Conservation (phyloP, 2,113 vertebrate species). For the Zosterops borbonicus region DNA sequence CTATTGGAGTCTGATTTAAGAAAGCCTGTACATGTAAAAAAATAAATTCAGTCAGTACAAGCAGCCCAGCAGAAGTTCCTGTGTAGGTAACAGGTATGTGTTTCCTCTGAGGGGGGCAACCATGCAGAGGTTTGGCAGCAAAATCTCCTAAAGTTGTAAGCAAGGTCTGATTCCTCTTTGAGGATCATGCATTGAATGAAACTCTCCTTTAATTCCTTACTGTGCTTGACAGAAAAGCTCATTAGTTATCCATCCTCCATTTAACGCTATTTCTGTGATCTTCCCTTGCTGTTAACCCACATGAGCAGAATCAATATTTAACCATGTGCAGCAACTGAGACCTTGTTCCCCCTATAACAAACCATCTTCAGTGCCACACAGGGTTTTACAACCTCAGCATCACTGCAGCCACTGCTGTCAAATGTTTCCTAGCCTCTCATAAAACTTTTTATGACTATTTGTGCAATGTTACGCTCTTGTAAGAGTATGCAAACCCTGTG, state of each 20-base stretch:
- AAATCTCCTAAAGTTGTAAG: neutral
- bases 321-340: neutral
- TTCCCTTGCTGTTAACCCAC: neutral
- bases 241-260: neutral
- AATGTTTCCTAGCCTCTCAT: neutral
- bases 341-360: neutral
- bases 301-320: accelerated
- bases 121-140: neutral
- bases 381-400: neutral
- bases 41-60: neutral
- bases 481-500: neutral
- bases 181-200: neutral
- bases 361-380: neutral
- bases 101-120: neutral
- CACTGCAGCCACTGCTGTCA: neutral
- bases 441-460: neutral
- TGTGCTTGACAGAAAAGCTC: neutral
- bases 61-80: neutral
- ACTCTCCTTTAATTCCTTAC: neutral
- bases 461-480: neutral
- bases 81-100: accelerated
- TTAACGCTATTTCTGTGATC: neutral
- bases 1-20: neutral
- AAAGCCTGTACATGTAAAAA: neutral
- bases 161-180: neutral